phyloP scores from a whole-genome alignment of 1,140 invertebrate genomes.

The Drosophila busckii region DNA sequence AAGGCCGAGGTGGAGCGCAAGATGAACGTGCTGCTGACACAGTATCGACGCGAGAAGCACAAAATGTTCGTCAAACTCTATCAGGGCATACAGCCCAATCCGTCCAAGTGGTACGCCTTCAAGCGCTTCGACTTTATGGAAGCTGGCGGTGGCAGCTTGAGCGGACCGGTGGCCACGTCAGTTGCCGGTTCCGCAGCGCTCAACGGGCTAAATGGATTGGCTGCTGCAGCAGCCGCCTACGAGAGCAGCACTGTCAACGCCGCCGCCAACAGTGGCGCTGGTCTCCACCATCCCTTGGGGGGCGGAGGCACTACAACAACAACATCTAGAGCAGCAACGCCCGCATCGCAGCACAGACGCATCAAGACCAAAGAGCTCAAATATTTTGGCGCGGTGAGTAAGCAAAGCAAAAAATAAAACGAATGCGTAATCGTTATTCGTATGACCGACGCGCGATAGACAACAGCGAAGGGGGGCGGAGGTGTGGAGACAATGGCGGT shows the following conservation, averaged over 20 bases:
- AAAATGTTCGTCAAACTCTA: constrained; percentile 78
- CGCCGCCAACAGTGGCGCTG: constrained; percentile 59
- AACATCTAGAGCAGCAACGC: constrained; percentile 36
- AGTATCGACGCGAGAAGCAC: constrained; percentile 80
- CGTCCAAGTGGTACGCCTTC: constrained; percentile 78
- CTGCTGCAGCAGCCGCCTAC: constrained; percentile 58
- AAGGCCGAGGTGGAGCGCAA: constrained; percentile 80
- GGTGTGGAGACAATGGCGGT: not conserved
- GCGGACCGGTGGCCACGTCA: constrained; percentile 19
- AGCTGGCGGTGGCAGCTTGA: constrained; percentile 63
- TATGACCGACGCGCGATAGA: no score
- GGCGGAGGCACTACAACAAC: constrained; percentile 23
- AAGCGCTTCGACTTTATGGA: constrained; percentile 77
- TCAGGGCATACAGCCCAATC: constrained; percentile 75
- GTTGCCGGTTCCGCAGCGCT: constrained; percentile 25
- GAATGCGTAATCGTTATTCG: constrained; percentile 35
- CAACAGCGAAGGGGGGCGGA: not conserved
- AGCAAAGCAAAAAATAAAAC: constrained; percentile 42
- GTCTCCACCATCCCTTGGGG: constrained; percentile 15
- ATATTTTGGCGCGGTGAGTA: constrained; percentile 78
- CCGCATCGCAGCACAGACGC: constrained; percentile 62
- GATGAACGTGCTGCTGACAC: constrained; percentile 80
- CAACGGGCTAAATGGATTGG: constrained; percentile 62
- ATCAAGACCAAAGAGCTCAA: constrained; percentile 78
- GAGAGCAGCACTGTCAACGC: constrained; percentile 54